Conservation (phyloP, 2,797 vertebrate species). For the Brotula barbata region DNA sequence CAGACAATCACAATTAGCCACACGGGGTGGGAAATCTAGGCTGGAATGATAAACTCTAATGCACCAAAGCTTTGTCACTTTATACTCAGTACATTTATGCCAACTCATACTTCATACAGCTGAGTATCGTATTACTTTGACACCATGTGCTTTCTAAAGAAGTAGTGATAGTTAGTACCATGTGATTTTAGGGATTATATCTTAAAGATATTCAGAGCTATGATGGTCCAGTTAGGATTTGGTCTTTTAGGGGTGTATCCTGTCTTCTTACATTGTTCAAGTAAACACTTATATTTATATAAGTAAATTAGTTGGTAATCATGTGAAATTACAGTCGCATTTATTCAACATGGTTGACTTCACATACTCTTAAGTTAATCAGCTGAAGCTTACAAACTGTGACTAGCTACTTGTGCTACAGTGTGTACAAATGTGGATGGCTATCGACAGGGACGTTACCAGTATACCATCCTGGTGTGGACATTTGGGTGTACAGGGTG, state of each 20-base stretch:
- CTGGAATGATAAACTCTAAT: slow-evolving; percentile 9
- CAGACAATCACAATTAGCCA: slow-evolving; percentile 60
- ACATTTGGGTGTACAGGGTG: too few species aligned
- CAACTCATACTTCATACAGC: slow-evolving; percentile 6
- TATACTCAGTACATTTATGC: slow-evolving; percentile 21
- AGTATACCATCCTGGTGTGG: too few species aligned
- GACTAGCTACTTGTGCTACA: too few species aligned
- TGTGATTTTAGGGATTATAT: not conserved
- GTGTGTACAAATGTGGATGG: too few species aligned
- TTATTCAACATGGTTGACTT: slow-evolving; percentile 7
- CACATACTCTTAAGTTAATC: not conserved
- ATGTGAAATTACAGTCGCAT: not conserved
- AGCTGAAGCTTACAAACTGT: slow-evolving; percentile 4
- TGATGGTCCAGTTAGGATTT: slow-evolving; percentile 1
- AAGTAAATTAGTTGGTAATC: not conserved
- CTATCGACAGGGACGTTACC: too few species aligned
- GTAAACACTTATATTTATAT: slow-evolving; percentile 20
- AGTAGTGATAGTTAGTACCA: slow-evolving; percentile 4
- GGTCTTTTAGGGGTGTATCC: not conserved
- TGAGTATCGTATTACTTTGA: too few species aligned
- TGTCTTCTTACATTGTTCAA: slow-evolving; percentile 5
- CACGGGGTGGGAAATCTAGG: slow-evolving; percentile 14
- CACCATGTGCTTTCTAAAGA: slow-evolving; percentile 20
- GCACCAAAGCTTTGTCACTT: slow-evolving; percentile 36
- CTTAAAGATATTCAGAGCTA: slow-evolving; percentile 8